Base-by-base conservation (phyloP, 1,140 invertebrate species). In the Ceratosolen solmsi region DNA sequence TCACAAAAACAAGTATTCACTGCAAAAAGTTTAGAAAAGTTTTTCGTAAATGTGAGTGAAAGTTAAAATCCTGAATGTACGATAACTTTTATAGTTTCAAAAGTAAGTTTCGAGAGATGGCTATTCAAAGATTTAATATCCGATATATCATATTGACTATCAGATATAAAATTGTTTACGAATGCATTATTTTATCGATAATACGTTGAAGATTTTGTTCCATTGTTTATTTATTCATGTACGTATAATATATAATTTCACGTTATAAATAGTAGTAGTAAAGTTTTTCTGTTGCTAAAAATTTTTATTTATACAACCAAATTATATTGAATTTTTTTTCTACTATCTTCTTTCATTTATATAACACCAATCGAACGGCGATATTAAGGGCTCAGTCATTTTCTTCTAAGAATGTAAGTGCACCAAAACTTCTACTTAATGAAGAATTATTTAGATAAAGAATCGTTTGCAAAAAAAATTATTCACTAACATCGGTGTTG, bases 81-180 rank as follows among this genome's bases (percentile, higher is more conserved):
- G 33, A 20, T n/a, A 68, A 68, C 20, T 68, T 68, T 68, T 38
- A 68, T 68, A 38, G 33, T 68, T 38, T 33, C 20, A n/a, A 68
- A 68, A 68, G 63, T n/a, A 38, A 68, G 63, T 68, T 38, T 68
- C 33, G 20, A n/a, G 63, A 68, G 63, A 68, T 68, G 63, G 63
- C 63, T 68, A 68, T 38, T 68, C 63, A 38, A 68, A 68, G 63
- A 68, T 68, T 68, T 68, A 68, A 68, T 68, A 68, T 38, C 63
- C 33, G 33, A 38, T 68, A 68, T 38, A 33, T 68, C 63, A 68
- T n/a, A n/a, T 9, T 9, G 33, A 38, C 33, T 25, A 68, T 68
- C 63, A n/a, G 63, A 68, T 68, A 68, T 68, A 68, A 68, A 68
- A 68, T 68, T 68, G 63, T 68, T 68, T 68, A 68, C n/a, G 63